Evolutionary conservation across 2,888 invertebrate species (phyloP).

Genomic region (Julus scandinavius): DNA sequence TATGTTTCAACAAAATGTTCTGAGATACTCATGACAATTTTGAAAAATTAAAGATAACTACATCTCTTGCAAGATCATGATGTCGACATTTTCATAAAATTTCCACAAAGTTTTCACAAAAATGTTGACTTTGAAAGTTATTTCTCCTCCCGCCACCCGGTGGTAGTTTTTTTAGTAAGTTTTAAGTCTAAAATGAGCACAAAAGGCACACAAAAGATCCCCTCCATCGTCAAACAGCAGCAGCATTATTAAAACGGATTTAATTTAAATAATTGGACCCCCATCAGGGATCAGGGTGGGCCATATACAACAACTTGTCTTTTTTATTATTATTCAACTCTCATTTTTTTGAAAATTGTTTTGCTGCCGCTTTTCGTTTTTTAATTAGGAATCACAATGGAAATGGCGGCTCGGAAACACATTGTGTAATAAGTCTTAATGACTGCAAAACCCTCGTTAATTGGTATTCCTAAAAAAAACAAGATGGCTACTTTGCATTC

Average conservation of each 20-base stretch:
- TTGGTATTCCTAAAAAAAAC: neutral
- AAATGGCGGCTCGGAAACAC: neutral
- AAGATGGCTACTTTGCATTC: neutral
- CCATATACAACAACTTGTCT: neutral
- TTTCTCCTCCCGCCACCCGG: neutral
- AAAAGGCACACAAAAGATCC: neutral
- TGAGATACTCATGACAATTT: too few species aligned
- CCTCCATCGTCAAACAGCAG: neutral
- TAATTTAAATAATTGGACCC: conserved; percentile 42
- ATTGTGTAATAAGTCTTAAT: conserved; percentile 34
- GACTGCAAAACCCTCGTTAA: conserved; percentile 20
- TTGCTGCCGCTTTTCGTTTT: neutral
- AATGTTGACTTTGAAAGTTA: too few species aligned
- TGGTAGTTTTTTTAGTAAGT: conserved; percentile 5
- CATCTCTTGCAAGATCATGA: too few species aligned
- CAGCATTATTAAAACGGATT: neutral
- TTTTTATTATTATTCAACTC: neutral
- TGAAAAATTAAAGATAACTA: too few species aligned
- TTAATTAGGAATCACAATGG: conserved; percentile 39
- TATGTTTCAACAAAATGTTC: too few species aligned
- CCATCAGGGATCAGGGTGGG: conserved; percentile 8
- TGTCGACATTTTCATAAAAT: too few species aligned
- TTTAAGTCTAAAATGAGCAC: neutral
- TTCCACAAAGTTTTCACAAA: too few species aligned
- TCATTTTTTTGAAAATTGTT: conserved; percentile 22